Evolutionary conservation across 1,140 invertebrate genomes (phyloP).

Genomic region (Aphelinus atriplicis): DNA sequence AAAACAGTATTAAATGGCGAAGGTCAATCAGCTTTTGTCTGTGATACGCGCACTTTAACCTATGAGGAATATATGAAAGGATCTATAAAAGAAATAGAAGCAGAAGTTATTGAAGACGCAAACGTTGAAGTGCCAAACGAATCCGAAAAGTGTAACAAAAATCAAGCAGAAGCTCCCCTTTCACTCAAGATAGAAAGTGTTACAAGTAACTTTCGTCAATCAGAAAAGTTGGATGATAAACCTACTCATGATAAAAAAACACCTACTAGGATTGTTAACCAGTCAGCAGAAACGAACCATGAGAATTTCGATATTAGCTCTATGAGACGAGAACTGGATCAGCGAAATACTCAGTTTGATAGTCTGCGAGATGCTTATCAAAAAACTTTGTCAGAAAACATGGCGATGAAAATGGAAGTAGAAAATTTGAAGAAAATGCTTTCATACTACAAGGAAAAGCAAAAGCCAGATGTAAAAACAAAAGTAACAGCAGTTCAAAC

Average conservation of each 20-base stretch:
- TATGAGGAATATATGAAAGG: slow-evolving; percentile 56
- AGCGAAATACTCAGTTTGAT: slow-evolving; percentile 46
- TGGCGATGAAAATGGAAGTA: slow-evolving; percentile 52
- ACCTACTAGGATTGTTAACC: slow-evolving; percentile 18
- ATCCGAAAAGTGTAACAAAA: slow-evolving; percentile 21
- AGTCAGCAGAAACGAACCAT: slow-evolving; percentile 28
- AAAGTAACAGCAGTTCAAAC: slow-evolving; percentile 39
- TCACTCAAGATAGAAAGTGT: slow-evolving; percentile 42
- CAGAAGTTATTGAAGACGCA: slow-evolving; percentile 5
- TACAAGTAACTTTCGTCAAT: slow-evolving; percentile 32
- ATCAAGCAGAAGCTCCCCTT: not conserved
- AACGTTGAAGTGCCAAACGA: not conserved
- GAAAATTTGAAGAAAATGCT: slow-evolving; percentile 48
- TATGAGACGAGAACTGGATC: slow-evolving; percentile 42
- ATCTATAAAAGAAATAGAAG: not conserved
- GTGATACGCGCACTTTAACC: slow-evolving; percentile 45
- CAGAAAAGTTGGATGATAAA: slow-evolving; percentile 24
- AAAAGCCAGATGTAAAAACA: slow-evolving; percentile 16
- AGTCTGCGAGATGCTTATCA: slow-evolving; percentile 49
- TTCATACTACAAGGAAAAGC: slow-evolving; percentile 42
- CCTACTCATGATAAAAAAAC: slow-evolving; percentile 6
- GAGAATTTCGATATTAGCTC: slow-evolving; percentile 39
- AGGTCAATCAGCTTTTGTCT: slow-evolving; percentile 13
- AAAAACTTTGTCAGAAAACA: slow-evolving; percentile 51
- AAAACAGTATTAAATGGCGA: slow-evolving; percentile 44